phyloP scores from a whole-genome alignment of 1,140 invertebrate genomes.

The Eciton burchellii region DNA sequence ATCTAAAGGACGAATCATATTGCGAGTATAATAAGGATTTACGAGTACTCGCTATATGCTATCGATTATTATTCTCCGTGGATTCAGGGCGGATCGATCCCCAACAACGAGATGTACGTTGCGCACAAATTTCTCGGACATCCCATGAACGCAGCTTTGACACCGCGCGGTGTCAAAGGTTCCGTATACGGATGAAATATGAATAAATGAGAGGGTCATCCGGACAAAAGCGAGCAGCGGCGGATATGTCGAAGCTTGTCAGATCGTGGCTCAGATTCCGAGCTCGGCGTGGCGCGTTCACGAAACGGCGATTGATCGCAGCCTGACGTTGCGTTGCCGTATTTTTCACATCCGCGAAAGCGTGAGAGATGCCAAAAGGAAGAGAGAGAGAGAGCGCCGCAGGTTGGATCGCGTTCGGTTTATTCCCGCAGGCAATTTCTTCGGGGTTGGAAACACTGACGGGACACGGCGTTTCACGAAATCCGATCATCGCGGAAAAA shows the following conservation, averaged over 20 bases:
- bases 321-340: constrained; percentile 6
- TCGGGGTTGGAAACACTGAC: constrained; percentile 49
- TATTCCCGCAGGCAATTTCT: constrained; percentile 62
- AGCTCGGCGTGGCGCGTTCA: background rate
- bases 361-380: background rate
- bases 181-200: constrained; percentile 4
- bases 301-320: constrained; percentile 49
- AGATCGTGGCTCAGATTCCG: background rate
- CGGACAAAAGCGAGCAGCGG: constrained; percentile 11
- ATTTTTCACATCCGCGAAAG: constrained; percentile 54
- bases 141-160: background rate
- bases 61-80: too few relatives aligned
- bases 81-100: background rate
- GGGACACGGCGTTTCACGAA: constrained; percentile 6
- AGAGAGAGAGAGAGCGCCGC: constrained; percentile 6
- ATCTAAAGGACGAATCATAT: too few relatives aligned
- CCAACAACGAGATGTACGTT: background rate
- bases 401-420: constrained; percentile 17
- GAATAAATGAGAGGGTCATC: constrained; percentile 13
- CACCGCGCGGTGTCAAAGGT: background rate
- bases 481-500: constrained; percentile 33
- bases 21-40: too few relatives aligned
- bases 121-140: background rate
- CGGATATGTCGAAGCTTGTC: constrained; percentile 10
- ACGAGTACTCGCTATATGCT: too few relatives aligned